Evolutionary conservation across 2,113 vertebrate species (phyloP), one percentile per base, ranked within the genome.

Genomic region (Phalacrocorax brasilianus): DNA sequence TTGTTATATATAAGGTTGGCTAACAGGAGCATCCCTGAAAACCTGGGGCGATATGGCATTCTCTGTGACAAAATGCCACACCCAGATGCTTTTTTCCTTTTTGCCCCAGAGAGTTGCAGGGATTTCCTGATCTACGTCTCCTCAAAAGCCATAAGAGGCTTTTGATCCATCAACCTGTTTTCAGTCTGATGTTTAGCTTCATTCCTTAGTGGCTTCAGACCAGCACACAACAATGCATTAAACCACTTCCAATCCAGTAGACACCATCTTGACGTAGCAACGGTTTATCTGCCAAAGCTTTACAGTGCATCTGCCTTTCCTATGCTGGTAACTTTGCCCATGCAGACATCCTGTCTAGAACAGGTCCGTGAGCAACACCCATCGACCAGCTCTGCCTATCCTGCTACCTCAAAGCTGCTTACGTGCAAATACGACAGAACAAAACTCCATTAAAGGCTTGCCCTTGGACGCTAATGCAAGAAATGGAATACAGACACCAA

Each of bases 131-230:
- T 26, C 52, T 45, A 45, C 20, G 22, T 18, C 30, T 81, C 55
- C 50, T 70, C 82, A 55, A 58, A 10, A 82, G 26, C 7, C 11
- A 50, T 50, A 91, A 79, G 20, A 81, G 1, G 1, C 6, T 12
- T 56, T 91, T 72, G 23, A 85, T 62, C 85, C 33, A 78, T 62
- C 40, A 76, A 32, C 14, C 4, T 76, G 52, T 77, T 78, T 92
- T 93, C 55, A 82, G 33, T 52, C 45, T 88, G 63, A 89, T 73
- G 11, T 68, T 93, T 71, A 88, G 32, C 47, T 95, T 85, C 49
- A 53, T 90, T 93, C 86, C 38, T 26, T 18, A 35, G 3, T 56
- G 56, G 42, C 59, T 80, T 86, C 72, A 91, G 68, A 68, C 27
- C 66, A 70, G 70, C 21, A 61, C 26, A 38, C 24, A 53, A 47